Conservation (phyloP, 2,113 vertebrate species). For the Dendropsophus ebraccatus region DNA sequence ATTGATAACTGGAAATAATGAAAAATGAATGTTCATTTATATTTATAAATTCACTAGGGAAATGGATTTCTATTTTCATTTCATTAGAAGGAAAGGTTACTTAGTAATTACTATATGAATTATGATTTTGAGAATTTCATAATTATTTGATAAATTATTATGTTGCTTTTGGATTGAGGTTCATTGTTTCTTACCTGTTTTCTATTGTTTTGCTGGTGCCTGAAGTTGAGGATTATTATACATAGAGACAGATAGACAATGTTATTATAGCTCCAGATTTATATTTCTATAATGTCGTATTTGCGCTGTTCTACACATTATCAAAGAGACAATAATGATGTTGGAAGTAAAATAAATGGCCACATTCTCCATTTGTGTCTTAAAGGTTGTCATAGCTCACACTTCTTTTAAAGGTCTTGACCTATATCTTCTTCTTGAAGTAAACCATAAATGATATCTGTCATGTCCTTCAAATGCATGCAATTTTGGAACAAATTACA, state of each 20-base stretch:
- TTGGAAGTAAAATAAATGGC: slow-evolving; percentile 27
- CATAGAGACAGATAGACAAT: slow-evolving; percentile 10
- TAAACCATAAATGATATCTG: slow-evolving; percentile 46
- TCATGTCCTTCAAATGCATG: slow-evolving; percentile 53
- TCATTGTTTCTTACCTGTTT: background rate
- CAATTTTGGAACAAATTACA: slow-evolving; percentile 48
- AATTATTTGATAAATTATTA: no score
- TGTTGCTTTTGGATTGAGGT: no score
- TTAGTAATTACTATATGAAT: background rate
- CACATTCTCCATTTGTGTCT: background rate
- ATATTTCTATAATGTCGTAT: slow-evolving; percentile 12
- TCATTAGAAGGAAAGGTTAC: background rate
- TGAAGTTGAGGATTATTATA: background rate
- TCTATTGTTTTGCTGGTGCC: background rate
- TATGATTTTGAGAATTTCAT: no score
- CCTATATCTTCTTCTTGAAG: background rate
- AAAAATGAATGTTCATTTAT: background rate
- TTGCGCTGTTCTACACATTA: background rate
- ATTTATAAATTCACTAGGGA: background rate
- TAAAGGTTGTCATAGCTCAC: slow-evolving; percentile 33
- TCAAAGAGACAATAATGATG: slow-evolving; percentile 12
- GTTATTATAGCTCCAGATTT: background rate
- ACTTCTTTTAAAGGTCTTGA: slow-evolving; percentile 41
- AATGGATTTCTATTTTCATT: background rate
- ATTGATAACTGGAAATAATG: no score